A percentile compares a stretch with the other conserved stretches of the same genome.
These are phyloP conservation scores for Myrmecobius fasciatus DNA, from an alignment of 2,113 vertebrate genomes.

Conservation along the genomic window DNA sequence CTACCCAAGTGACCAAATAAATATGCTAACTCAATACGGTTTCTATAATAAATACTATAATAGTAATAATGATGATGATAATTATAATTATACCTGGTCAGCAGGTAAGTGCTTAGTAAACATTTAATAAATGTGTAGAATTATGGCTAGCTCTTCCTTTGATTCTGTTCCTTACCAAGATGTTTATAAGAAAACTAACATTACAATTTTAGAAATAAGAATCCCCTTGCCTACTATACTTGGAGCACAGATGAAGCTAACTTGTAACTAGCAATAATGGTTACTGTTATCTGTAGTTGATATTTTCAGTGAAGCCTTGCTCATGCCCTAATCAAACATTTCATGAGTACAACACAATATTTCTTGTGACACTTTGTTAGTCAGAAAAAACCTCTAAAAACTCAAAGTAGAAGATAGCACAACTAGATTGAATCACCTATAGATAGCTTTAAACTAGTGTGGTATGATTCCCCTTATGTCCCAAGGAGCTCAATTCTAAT, in stretches of 20 bases:
- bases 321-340: too few relatives aligned
- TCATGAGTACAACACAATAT: neutral
- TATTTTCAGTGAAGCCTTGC: neutral
- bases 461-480: neutral
- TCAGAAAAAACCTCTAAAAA: too few relatives aligned
- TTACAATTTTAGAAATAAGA: neutral
- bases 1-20: too few relatives aligned
- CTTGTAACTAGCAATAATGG: neutral
- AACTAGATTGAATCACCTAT: neutral
- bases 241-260: neutral
- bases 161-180: neutral
- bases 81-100: neutral
- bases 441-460: neutral
- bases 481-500: conserved; percentile 2
- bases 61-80: neutral
- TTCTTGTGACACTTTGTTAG: neutral
- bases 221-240: neutral
- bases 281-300: neutral
- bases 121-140: neutral
- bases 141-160: neutral
- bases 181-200: neutral
- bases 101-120: neutral
- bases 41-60: neutral
- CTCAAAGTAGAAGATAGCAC: neutral
- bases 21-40: too few relatives aligned